Evolutionary conservation across 2,888 invertebrate genomes (phyloP).

Genomic region (Tetragonula carbonaria): DNA sequence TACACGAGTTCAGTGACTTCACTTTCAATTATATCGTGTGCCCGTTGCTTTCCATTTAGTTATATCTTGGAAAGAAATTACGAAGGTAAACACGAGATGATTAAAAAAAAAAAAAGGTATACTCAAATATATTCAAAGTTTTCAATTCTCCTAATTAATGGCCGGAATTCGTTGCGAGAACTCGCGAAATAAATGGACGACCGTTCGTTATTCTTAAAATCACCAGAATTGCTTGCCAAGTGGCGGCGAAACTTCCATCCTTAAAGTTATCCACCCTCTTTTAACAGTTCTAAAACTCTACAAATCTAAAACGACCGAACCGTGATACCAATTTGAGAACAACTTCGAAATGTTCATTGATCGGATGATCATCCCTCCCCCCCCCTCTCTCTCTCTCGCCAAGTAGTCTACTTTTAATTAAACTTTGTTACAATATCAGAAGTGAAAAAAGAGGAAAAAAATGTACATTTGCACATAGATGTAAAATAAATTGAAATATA

Average conservation of each 20-base stretch:
- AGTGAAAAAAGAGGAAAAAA: no score
- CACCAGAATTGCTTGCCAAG: background rate
- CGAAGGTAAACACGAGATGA: background rate
- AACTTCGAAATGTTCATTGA: slow-evolving; percentile 25
- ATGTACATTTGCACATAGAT: no score
- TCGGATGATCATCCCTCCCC: background rate
- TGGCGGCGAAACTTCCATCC: slow-evolving; percentile 1
- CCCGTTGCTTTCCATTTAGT: slow-evolving; percentile 14
- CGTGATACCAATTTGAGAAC: background rate
- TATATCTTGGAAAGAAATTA: slow-evolving; percentile 2
- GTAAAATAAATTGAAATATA: background rate
- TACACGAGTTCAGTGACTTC: slow-evolving; percentile 49
- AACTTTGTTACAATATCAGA: background rate
- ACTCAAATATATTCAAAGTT: slow-evolving; percentile 34
- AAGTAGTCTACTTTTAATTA: background rate
- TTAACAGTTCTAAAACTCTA: slow-evolving; percentile 9
- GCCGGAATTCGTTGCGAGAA: slow-evolving; percentile 45
- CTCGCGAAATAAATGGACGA: slow-evolving; percentile 24
- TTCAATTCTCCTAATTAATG: slow-evolving; percentile 5
- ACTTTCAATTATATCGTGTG: slow-evolving; percentile 5
- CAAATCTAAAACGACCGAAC: slow-evolving; percentile 16
- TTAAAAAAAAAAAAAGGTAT: background rate
- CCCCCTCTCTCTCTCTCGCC: background rate
- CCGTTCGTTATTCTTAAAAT: slow-evolving; percentile 23
- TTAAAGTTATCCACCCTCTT: slow-evolving; percentile 8